Conservation (phyloP, 2,113 vertebrate species). For the Melanostigma gelatinosum region DNA sequence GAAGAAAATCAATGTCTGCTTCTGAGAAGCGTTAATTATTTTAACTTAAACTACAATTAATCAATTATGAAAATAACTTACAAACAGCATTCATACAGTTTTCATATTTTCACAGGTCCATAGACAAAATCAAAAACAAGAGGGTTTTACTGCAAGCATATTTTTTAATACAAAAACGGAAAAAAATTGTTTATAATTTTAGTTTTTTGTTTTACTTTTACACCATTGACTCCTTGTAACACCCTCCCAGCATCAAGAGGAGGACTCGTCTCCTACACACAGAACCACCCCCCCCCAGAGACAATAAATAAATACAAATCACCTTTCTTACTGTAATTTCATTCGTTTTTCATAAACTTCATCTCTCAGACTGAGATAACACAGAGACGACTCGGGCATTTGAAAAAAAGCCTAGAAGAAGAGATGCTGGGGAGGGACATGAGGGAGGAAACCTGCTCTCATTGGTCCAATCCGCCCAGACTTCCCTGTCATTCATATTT, state of each 20-base stretch:
- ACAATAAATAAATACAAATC: constrained; percentile 98
- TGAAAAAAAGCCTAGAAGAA: constrained; percentile 71
- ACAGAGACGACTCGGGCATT: constrained; percentile 59
- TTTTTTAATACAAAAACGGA: constrained; percentile 98
- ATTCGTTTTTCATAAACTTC: constrained; percentile 76
- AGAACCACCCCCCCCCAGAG: constrained; percentile 73
- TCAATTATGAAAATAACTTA: not conserved
- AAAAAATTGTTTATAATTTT: constrained; percentile 85
- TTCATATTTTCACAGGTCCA: not conserved
- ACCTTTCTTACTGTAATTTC: constrained; percentile 71
- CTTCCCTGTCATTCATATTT: constrained; percentile 62
- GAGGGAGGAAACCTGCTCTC: constrained; percentile 57
- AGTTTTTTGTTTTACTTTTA: constrained; percentile 86
- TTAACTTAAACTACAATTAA: not conserved
- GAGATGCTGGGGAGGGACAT: constrained; percentile 60
- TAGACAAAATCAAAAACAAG: not conserved
- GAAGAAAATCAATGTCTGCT: not conserved
- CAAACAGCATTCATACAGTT: not conserved
- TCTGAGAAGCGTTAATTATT: not conserved
- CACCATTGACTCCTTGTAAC: constrained; percentile 91
- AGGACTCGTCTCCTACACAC: constrained; percentile 60
- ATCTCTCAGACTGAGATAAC: constrained; percentile 68
- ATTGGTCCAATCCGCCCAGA: constrained; percentile 46
- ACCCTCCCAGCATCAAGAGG: constrained; percentile 83
- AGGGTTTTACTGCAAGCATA: constrained; percentile 94